A percentile compares a stretch with the other conserved stretches of the same genome.
phyloP scores from a whole-genome alignment of 2,113 vertebrate genomes.

The Bettongia penicillata region DNA sequence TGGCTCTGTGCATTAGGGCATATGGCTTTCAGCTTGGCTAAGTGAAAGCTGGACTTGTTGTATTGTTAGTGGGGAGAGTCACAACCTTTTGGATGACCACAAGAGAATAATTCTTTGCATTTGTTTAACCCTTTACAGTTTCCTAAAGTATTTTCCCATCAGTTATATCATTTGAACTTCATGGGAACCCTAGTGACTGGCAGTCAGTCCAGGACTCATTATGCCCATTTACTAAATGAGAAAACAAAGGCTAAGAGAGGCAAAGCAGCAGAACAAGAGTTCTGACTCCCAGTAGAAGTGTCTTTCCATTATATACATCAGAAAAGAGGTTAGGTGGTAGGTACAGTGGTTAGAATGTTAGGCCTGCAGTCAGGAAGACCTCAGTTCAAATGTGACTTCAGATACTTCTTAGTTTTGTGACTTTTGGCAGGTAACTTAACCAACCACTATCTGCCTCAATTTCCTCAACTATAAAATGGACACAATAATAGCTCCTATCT shows the following conservation, averaged over 20 bases:
- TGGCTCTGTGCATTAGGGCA: not conserved
- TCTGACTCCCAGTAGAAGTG: not conserved
- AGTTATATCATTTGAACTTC: not conserved
- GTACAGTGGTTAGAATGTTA: not conserved
- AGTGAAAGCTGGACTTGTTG: not conserved
- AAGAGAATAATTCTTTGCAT: not conserved
- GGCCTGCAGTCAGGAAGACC: not conserved
- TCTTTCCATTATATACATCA: not conserved
- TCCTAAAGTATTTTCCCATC: not conserved
- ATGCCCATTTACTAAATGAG: constrained; percentile 33
- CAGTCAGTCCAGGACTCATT: not conserved
- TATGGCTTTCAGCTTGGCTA: not conserved
- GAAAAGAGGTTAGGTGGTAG: not conserved
- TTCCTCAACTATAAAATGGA: not conserved
- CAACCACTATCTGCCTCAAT: not conserved
- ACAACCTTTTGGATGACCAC: not conserved
- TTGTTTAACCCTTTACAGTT: not conserved
- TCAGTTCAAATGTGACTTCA: not conserved
- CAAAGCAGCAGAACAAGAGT: constrained; percentile 15
- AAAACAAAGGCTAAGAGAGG: constrained; percentile 27
- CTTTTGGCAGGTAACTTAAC: not conserved
- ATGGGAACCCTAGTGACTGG: not conserved
- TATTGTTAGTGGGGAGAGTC: not conserved
- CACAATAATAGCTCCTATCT: not conserved
- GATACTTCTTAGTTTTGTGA: not conserved